A percentile compares a stretch with the other conserved stretches of the same genome.
These are phyloP conservation scores for Percina caprodes DNA, from an alignment of 2,113 vertebrate species.

Conservation along the genomic window DNA sequence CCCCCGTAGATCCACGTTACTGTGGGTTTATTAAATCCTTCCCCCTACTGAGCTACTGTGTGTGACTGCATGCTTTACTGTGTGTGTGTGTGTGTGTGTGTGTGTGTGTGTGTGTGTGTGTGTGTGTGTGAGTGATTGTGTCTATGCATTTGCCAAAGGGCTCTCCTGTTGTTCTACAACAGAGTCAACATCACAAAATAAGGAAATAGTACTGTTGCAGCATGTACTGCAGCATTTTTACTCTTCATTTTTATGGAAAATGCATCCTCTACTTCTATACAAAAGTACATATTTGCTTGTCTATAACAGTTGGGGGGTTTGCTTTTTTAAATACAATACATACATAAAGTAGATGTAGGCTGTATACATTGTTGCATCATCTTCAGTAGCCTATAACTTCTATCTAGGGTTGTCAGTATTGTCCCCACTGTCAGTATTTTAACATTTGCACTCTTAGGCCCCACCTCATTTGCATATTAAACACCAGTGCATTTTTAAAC, in stretches of 20 bases:
- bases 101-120: slow-evolving; percentile 16
- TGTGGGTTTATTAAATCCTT: slow-evolving; percentile 81
- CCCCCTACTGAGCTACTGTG: slow-evolving; percentile 72
- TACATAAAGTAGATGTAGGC: not conserved
- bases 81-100: not conserved
- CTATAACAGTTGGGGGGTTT: not conserved
- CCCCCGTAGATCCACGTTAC: slow-evolving; percentile 75
- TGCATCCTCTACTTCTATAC: slow-evolving; percentile 27
- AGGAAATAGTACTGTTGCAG: slow-evolving; percentile 27
- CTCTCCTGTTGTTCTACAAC: slow-evolving; percentile 59
- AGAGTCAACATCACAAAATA: slow-evolving; percentile 51
- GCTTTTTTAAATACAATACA: no score
- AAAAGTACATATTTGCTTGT: slow-evolving; percentile 33
- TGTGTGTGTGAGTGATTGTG: slow-evolving; percentile 8
- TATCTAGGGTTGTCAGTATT: slow-evolving; percentile 11
- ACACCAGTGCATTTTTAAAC: slow-evolving; percentile 7
- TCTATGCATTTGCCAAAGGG: slow-evolving; percentile 52
- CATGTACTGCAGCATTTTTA: slow-evolving; percentile 39
- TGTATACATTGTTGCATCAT: not conserved
- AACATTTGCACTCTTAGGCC: not conserved
- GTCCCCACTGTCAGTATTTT: slow-evolving; percentile 12
- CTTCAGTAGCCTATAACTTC: not conserved
- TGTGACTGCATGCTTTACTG: slow-evolving; percentile 49
- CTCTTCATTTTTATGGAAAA: not conserved
- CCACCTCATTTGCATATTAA: slow-evolving; percentile 47